Base-by-base conservation (phyloP, 2,797 vertebrate species). In the Phoeniculus purpureus region DNA sequence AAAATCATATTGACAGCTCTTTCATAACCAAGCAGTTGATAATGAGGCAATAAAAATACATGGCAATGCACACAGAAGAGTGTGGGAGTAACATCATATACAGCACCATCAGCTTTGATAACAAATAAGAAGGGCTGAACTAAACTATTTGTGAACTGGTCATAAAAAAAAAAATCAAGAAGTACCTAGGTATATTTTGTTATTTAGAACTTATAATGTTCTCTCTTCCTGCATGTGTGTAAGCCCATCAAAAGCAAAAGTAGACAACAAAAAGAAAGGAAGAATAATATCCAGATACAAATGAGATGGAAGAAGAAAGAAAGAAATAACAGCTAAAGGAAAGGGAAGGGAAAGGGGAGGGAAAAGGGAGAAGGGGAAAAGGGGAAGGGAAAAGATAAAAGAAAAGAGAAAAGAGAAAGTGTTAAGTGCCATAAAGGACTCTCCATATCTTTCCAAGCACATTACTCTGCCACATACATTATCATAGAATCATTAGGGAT, bases 1-100 rank as follows among this genome's bases (percentile, higher is more conserved):
- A 80, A 96, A 96, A 96, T 58, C 79, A 92, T 93, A 95, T 31
- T 89, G 85, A 87, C 92, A 86, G 78, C 73, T 94, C 83, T 94
- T 93, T 89, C 72, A 87, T 32, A 76, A 75, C 12, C 54, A 94
- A 88, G 67, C 77, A 85, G 91, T 77, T 94, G 94, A 96, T 91
- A 94, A 88, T 90, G 76, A 95, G 66, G 72, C 51, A 94, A 86
- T 91, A 87, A 92, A 96, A 96, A 93, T 71, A 94, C 85, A 83
- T 40, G 68, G 55, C 61, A 92, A 68, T 48, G 81, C 59, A 74
- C 10, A 29, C 21, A 73, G 18, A 67, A 91, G 40, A 71, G 67
- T 74, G 7, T 73, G 81, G 71, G 71, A 85, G 85, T 0, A 56
- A 22, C 10, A 6, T 48, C 81, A 92, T 21, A 43, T 12, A n/a